These are phyloP conservation scores for Sesia apiformis DNA, from an alignment of 2,888 invertebrate species.

Conservation along the genomic window DNA sequence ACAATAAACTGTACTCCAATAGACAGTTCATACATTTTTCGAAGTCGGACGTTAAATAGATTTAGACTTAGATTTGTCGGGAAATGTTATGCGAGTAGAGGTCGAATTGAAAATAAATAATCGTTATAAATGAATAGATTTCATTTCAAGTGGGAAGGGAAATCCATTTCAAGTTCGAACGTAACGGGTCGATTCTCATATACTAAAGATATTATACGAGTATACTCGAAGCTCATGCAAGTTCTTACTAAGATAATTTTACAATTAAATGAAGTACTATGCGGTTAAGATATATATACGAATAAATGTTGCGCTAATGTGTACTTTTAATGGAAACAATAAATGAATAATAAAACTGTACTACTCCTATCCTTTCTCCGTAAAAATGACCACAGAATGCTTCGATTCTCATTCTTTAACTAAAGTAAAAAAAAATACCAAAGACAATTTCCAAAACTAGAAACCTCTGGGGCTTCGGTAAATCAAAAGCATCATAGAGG, in stretches of 20 bases:
- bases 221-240: constrained; percentile 49
- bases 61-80: constrained; percentile 8
- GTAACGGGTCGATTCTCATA: background rate
- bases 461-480: background rate
- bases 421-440: background rate
- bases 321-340: constrained; percentile 60
- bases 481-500: constrained; percentile 18
- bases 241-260: constrained; percentile 35
- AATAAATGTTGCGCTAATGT: constrained; percentile 27
- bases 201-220: background rate
- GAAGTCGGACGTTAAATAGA: constrained; percentile 20
- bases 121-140: background rate
- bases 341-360: constrained; percentile 71
- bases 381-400: constrained; percentile 35
- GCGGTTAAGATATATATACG: constrained; percentile 44
- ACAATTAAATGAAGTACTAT: constrained; percentile 47
- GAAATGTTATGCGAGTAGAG: constrained; percentile 7
- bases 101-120: background rate
- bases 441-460: background rate
- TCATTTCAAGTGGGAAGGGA: background rate
- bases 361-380: constrained; percentile 22
- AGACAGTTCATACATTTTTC: constrained; percentile 9
- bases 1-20: constrained; percentile 17
- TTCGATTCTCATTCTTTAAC: constrained; percentile 6
- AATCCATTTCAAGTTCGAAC: background rate